Evolutionary conservation across 2,888 invertebrate species (phyloP), one percentile per base, ranked within the genome.

Genomic region (Erebia palarica): DNA sequence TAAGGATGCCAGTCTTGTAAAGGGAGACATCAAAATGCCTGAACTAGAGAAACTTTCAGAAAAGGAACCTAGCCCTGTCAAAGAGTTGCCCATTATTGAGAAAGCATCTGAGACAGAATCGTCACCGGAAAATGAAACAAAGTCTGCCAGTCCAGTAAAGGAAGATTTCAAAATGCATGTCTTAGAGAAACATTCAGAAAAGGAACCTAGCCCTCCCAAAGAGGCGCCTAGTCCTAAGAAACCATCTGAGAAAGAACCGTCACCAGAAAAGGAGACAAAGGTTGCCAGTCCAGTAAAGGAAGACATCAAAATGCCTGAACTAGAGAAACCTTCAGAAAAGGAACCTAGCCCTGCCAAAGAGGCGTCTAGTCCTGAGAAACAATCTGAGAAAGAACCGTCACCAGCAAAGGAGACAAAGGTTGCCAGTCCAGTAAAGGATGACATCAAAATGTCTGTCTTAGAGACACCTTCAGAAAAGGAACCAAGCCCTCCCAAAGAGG

Each of bases 1-100:
- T 3, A 4, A 27, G 27, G 4, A 0, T 27, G 4, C 27, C 27
- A 75, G 47, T 60, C 53, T 59, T 5, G 36, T 36, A 1, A 44
- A 70, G 60, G 59, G 68, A 10, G 18, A 7, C 36, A 36, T 36
- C 36, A 36, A 36, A 36, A 7, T n/a, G n/a, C 42, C n/a, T 5
- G 2, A 7, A 0, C 9, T 2, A 13, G 59, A 65, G 36, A 42
- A 66, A 61, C 51, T n/a, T 13, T 18, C 11, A 47, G 18, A 49
- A 0, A 79, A 78, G 51, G 59, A 27, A 4, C 63, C 68, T 4
- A 74, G 69, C 69, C 72, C 69, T 7, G 49, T 14, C 27, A 44
- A 58, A 67, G 55, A 70, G 4, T 7, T 49, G 21, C 0, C 1
- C 9, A 18, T 1, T 11, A 10, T 10, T 2, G 13, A 5, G 9